Percentiles rank a stretch among this genome's conserved stretches.
Evolutionary conservation across 2,113 vertebrate genomes (phyloP).

Genomic region (Peromyscus leucopus): DNA sequence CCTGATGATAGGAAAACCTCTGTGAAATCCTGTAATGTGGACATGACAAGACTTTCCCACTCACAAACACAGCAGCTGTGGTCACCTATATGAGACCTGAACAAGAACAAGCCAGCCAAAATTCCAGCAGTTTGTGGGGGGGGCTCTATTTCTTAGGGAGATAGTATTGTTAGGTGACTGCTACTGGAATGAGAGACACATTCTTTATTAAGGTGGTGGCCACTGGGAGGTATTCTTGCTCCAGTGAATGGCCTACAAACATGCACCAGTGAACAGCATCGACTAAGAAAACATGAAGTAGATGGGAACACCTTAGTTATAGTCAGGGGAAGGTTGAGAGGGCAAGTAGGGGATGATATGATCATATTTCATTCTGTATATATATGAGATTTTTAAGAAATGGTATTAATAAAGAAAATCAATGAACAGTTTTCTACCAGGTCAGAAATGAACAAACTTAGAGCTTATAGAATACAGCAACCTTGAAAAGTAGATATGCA

Average conservation of each 20-base stretch:
- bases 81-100: background rate
- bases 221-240: background rate
- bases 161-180: background rate
- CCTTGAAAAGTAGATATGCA: background rate
- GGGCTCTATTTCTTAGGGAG: background rate
- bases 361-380: background rate
- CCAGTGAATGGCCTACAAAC: background rate
- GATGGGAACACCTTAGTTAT: background rate
- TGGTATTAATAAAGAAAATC: background rate
- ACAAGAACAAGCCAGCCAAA: rapidly evolving
- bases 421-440: background rate
- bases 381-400: background rate
- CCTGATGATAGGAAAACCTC: too few relatives aligned
- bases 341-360: background rate
- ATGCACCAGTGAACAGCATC: too few relatives aligned
- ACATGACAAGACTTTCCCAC: background rate
- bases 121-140: background rate
- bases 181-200: background rate
- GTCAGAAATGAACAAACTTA: background rate
- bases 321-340: background rate
- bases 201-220: background rate
- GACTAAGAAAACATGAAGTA: too few relatives aligned
- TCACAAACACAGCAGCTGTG: background rate
- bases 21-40: background rate
- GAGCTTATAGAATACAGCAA: background rate